Evolutionary conservation across 2,888 invertebrate genomes (phyloP), one percentile per base, ranked within the genome.

Genomic region (Sminthurides aquaticus): DNA sequence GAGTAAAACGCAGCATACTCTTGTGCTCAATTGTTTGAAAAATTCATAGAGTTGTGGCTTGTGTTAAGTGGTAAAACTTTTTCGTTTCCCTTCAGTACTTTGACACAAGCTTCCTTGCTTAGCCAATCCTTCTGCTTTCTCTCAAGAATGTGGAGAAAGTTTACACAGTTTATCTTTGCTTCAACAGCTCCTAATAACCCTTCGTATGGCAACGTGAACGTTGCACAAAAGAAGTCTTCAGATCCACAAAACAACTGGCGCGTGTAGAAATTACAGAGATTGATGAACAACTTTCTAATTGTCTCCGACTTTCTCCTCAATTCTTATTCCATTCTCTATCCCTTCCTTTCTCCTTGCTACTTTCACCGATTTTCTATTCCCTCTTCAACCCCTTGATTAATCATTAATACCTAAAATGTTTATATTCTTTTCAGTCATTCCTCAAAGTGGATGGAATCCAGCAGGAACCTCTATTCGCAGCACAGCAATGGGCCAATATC

Each of bases 401-500:
- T n/a, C 5, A 34, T 34, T 15, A 34, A 34, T 15, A 34, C 8
- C 43, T 34, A 34, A 34, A 11, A 15, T 15, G 43, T 34, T 34
- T 34, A 11, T 15, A 11, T 52, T 20, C 22, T 49, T 64, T 60
- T 8, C 60, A 64, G 64, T 56, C 60, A 1, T 64, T 64, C 24
- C 58, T 59, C 25, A 56, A 64, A 18, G 55, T 60, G 27, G 54
- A 24, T 24, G n/a, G n/a, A n/a, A n/a, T n/a, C n/a, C n/a, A n/a
- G n/a, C 57, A 58, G 24, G 64, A 63, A 29, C 57, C 64, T n/a
- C 22, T 60, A 3, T 60, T 60, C 55, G 64, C 64, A 15, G 60
- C 60, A 20, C 70, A 70, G 49, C 66, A 64, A 8, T 74, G 73
- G 73, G 61, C 72, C 8, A 82, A 86, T 69, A 80, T 86, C 71